These are phyloP conservation scores for Nowickia ferox DNA, from an alignment of 2,888 invertebrate species.

Conservation along the genomic window DNA sequence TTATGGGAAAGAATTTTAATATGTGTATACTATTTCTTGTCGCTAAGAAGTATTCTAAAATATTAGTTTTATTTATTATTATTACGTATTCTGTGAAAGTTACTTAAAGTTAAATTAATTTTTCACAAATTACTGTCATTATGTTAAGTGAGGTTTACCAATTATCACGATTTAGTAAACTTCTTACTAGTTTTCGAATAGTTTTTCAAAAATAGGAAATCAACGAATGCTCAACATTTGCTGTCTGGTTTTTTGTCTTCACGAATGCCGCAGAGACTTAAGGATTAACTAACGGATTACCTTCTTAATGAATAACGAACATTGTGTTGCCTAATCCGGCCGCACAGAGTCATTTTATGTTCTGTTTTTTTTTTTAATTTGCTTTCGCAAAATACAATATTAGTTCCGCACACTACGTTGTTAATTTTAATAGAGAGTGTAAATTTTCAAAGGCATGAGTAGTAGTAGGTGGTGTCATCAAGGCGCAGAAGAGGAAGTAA, in stretches of 20 bases:
- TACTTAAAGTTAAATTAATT: constrained; percentile 14
- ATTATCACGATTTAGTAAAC: not conserved
- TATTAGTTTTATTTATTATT: not conserved
- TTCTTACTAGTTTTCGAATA: not conserved
- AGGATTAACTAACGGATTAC: constrained; percentile 59
- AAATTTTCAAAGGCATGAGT: constrained; percentile 13
- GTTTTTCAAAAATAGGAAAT: constrained; percentile 9
- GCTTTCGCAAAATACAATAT: constrained; percentile 43
- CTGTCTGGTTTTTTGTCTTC: constrained; percentile 65
- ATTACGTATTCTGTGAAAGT: constrained; percentile 40
- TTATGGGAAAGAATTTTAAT: no score
- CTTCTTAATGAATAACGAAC: constrained; percentile 55
- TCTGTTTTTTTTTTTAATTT: constrained; percentile 40
- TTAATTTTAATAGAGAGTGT: constrained; percentile 40
- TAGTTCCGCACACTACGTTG: constrained; percentile 1
- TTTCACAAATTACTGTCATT: constrained; percentile 11
- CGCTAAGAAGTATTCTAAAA: no score
- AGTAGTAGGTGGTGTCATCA: constrained; percentile 1
- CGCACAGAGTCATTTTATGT: constrained; percentile 2
- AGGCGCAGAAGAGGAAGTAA: constrained; percentile 42
- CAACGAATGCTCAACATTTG: constrained; percentile 23
- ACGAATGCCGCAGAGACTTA: not conserved
- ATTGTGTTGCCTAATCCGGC: constrained; percentile 47
- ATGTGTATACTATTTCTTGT: no score
- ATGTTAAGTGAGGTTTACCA: not conserved